Percentiles rank a stretch among this genome's conserved stretches.
These are phyloP conservation scores for Schizotus pectinicornis DNA, from an alignment of 2,888 invertebrate species.

Conservation along the genomic window DNA sequence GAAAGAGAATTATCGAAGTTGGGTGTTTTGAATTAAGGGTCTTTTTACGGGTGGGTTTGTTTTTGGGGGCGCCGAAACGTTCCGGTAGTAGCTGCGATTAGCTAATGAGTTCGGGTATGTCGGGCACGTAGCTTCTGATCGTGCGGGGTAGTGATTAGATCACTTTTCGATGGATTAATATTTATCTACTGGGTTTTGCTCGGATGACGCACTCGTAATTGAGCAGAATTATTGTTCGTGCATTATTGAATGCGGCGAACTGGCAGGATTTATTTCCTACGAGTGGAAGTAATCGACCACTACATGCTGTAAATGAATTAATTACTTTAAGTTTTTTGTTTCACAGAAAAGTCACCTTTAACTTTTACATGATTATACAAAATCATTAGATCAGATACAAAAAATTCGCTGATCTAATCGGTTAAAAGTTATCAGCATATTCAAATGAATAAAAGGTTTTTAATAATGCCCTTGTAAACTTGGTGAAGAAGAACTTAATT, in stretches of 20 bases:
- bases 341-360: too few species aligned
- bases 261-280: background rate
- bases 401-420: too few species aligned
- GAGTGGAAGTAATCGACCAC: too few species aligned
- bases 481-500: too few species aligned
- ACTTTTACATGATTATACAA: too few species aligned
- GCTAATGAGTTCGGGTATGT: constrained; percentile 44
- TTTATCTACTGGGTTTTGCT: constrained; percentile 19
- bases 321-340: too few species aligned
- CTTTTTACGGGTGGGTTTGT: constrained; percentile 12
- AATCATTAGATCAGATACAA: too few species aligned
- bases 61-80: background rate
- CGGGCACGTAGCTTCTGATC: constrained; percentile 39
- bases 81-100: constrained; percentile 30
- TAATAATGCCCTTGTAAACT: too few species aligned
- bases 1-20: constrained; percentile 24
- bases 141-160: constrained; percentile 43
- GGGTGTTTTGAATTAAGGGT: constrained; percentile 25
- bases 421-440: too few species aligned
- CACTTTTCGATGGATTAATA: constrained; percentile 31
- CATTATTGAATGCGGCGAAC: background rate
- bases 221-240: constrained; percentile 1
- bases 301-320: too few species aligned
- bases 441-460: too few species aligned
- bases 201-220: constrained; percentile 11